phyloP scores from a whole-genome alignment of 2,888 invertebrate species.

The Cyclophora albipunctata region DNA sequence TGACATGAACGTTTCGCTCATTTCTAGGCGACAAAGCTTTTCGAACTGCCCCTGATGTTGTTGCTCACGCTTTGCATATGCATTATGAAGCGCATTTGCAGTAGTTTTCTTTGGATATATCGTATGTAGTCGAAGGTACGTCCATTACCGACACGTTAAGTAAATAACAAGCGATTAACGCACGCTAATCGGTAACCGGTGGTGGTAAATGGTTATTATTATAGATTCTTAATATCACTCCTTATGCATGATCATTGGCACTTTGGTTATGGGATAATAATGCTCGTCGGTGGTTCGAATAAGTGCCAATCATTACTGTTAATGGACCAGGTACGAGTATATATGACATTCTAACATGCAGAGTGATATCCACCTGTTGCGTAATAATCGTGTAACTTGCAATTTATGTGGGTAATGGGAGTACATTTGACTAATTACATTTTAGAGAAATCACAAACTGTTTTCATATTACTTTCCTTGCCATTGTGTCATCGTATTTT shows the following conservation, averaged over 20 bases:
- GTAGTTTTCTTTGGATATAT: constrained; percentile 77
- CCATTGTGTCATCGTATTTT: constrained; percentile 6
- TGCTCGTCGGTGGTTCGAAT: constrained; percentile 1
- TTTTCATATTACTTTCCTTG: constrained; percentile 3
- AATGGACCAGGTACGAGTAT: constrained; percentile 4
- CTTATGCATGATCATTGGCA: constrained; percentile 20
- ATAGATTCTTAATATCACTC: constrained; percentile 18
- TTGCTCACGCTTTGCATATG: constrained; percentile 77
- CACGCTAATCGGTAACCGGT: constrained; percentile 55
- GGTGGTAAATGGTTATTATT: constrained; percentile 36
- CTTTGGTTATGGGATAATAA: constrained; percentile 6
- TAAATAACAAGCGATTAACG: constrained; percentile 51
- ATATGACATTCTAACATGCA: constrained; percentile 20
- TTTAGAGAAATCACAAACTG: constrained; percentile 7
- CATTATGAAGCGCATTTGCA: constrained; percentile 77
- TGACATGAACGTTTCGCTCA: constrained; percentile 68
- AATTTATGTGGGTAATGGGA: constrained; percentile 53
- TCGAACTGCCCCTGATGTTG: constrained; percentile 76
- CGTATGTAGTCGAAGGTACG: constrained; percentile 76
- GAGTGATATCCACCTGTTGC: constrained; percentile 10
- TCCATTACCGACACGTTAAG: constrained; percentile 67
- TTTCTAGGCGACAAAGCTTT: constrained; percentile 75
- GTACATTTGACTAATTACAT: constrained; percentile 59
- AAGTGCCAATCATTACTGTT: constrained; percentile 4
- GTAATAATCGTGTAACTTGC: constrained; percentile 13